Conservation (phyloP, 2,888 invertebrate species). For the Xanthorhoe designata region DNA sequence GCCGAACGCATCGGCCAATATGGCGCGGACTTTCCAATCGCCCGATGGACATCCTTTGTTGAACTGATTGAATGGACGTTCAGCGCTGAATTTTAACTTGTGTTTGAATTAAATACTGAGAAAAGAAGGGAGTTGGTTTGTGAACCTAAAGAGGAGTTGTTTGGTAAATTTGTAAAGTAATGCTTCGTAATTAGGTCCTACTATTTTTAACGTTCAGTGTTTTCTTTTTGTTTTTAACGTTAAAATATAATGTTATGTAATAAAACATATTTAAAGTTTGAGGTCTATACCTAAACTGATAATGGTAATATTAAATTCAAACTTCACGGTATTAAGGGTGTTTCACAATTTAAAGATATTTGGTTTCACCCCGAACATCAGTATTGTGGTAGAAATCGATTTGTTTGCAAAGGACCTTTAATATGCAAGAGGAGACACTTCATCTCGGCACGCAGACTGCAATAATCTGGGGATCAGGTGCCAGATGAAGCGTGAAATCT, state of each 20-base stretch:
- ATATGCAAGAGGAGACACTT: constrained; percentile 41
- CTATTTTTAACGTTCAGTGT: too few relatives aligned
- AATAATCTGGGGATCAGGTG: constrained; percentile 48
- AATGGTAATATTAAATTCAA: too few relatives aligned
- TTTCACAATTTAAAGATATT: constrained; percentile 7
- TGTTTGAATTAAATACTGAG: constrained; percentile 15
- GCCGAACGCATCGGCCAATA: constrained; percentile 52
- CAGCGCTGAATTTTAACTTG: constrained; percentile 30
- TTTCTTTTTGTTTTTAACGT: too few relatives aligned
- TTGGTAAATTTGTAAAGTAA: too few relatives aligned
- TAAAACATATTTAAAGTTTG: too few relatives aligned
- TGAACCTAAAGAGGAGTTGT: not conserved
- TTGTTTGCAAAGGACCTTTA: constrained; percentile 40
- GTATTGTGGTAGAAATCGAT: constrained; percentile 37
- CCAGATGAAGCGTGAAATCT: constrained; percentile 47
- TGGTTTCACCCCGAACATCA: constrained; percentile 21
- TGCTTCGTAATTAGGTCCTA: too few relatives aligned
- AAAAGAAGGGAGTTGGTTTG: not conserved
- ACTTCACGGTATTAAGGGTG: too few relatives aligned
- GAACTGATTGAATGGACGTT: constrained; percentile 61
- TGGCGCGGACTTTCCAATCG: constrained; percentile 61
- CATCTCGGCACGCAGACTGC: constrained; percentile 35
- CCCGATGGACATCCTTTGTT: constrained; percentile 59
- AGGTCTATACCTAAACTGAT: too few relatives aligned
- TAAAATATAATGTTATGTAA: too few relatives aligned